A percentile compares a stretch with the other conserved stretches of the same genome.
Evolutionary conservation across 2,113 vertebrate genomes (phyloP).

Genomic region (Colinus virginianus): DNA sequence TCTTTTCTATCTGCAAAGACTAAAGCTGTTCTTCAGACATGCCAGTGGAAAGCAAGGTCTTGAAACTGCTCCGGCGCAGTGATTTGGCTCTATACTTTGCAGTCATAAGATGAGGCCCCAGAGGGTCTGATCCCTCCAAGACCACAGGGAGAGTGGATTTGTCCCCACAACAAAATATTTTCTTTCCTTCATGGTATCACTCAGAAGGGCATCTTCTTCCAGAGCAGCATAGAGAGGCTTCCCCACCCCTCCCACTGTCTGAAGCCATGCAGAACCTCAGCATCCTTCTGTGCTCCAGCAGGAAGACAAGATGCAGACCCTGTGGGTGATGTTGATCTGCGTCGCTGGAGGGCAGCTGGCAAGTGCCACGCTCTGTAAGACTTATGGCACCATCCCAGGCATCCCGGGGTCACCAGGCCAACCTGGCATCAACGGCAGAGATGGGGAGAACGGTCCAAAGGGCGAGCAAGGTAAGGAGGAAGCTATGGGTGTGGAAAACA

Average conservation of each 20-base stretch:
- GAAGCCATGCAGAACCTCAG: fast-evolving
- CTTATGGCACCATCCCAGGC: conserved; percentile 69
- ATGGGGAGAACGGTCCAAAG: conserved; percentile 78
- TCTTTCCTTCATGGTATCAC: neutral
- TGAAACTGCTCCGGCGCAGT: neutral
- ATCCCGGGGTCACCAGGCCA: conserved; percentile 81
- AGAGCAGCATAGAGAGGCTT: neutral
- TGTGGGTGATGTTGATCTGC: conserved; percentile 33
- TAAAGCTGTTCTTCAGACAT: neutral
- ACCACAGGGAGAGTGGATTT: neutral
- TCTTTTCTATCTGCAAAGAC: neutral
- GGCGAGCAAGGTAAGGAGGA: conserved; percentile 80
- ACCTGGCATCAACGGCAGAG: conserved; percentile 79
- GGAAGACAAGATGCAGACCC: neutral
- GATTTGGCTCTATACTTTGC: neutral
- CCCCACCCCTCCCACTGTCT: neutral
- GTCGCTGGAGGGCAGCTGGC: conserved; percentile 41
- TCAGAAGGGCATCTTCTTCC: neutral
- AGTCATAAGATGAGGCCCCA: neutral
- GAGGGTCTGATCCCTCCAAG: neutral
- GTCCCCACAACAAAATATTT: neutral
- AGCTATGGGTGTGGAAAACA: neutral
- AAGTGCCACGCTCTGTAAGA: conserved; percentile 53
- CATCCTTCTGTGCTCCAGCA: neutral
- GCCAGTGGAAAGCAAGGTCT: neutral